These are phyloP conservation scores for Sardinella longiceps DNA, from an alignment of 2,797 vertebrate genomes.

Conservation along the genomic window DNA sequence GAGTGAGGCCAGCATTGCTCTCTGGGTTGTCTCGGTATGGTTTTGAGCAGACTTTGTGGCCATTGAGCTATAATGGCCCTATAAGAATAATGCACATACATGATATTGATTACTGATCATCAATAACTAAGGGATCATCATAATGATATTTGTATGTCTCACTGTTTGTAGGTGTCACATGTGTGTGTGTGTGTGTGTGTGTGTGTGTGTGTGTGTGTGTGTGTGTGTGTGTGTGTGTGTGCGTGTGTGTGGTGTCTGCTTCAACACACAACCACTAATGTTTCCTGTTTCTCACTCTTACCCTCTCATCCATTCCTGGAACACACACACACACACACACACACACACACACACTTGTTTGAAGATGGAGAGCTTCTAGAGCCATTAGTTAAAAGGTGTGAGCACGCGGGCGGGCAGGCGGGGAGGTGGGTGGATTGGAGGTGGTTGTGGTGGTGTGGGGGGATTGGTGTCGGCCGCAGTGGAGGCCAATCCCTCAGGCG, in stretches of 20 bases:
- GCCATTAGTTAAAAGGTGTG: constrained; percentile 43
- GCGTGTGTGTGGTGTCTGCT: constrained; percentile 29
- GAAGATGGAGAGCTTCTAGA: constrained; percentile 29
- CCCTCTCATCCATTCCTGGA: constrained; percentile 2
- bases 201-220: constrained; percentile 29
- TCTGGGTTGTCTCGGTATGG: too few species aligned
- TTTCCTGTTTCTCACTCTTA: background rate
- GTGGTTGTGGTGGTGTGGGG: too few species aligned
- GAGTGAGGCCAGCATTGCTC: too few species aligned
- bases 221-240: constrained; percentile 23
- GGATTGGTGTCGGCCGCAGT: background rate
- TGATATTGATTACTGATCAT: too few species aligned
- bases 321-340: constrained; percentile 12
- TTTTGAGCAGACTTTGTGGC: too few species aligned
- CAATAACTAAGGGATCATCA: too few species aligned
- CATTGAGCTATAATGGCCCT: too few species aligned
- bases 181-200: constrained; percentile 24
- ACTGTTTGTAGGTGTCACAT: too few species aligned
- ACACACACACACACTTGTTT: constrained; percentile 10
- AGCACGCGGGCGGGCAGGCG: background rate
- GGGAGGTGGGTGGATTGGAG: background rate
- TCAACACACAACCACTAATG: constrained; percentile 32
- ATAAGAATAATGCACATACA: too few species aligned
- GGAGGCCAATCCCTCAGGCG: constrained; percentile 60
- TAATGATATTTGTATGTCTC: too few species aligned